These are phyloP conservation scores for Sparidentex hasta DNA, from an alignment of 2,797 vertebrate genomes.

Conservation along the genomic window DNA sequence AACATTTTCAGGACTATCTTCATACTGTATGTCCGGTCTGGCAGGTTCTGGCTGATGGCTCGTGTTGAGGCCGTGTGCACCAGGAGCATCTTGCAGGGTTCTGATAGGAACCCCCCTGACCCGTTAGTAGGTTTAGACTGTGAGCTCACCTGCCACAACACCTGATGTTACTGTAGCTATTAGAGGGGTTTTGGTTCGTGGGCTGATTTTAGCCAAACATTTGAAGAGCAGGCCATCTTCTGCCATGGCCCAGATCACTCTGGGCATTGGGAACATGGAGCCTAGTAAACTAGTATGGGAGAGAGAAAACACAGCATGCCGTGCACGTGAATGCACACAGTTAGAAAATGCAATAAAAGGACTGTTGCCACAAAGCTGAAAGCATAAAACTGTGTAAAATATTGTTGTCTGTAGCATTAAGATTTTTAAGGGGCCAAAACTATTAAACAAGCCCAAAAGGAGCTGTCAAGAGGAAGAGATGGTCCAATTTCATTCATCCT, in stretches of 20 bases:
- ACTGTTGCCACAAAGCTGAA: background rate
- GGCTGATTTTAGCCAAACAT: conserved; percentile 88
- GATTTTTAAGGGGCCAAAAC: background rate
- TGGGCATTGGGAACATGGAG: conserved; percentile 98
- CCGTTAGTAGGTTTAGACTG: conserved; percentile 66
- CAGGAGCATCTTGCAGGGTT: conserved; percentile 4
- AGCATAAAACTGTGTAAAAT: background rate
- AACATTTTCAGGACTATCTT: background rate
- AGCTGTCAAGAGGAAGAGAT: too few species aligned
- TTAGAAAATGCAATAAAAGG: conserved; percentile 12
- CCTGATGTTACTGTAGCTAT: conserved; percentile 93
- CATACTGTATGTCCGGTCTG: too few species aligned
- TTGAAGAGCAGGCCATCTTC: conserved; percentile 96
- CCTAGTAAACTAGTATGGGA: conserved; percentile 89
- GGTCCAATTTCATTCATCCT: too few species aligned
- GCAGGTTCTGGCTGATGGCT: conserved; percentile 16
- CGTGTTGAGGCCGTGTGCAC: conserved; percentile 50
- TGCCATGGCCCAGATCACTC: conserved; percentile 98
- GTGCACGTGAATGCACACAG: conserved; percentile 57
- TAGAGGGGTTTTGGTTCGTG: conserved; percentile 93
- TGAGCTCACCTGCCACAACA: conserved; percentile 90
- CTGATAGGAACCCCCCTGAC: background rate
- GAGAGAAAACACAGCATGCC: conserved; percentile 55
- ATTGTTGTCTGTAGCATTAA: background rate
- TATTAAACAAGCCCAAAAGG: background rate